Evolutionary conservation across 2,888 invertebrate genomes (phyloP).

Genomic region (Agrotis segetum): DNA sequence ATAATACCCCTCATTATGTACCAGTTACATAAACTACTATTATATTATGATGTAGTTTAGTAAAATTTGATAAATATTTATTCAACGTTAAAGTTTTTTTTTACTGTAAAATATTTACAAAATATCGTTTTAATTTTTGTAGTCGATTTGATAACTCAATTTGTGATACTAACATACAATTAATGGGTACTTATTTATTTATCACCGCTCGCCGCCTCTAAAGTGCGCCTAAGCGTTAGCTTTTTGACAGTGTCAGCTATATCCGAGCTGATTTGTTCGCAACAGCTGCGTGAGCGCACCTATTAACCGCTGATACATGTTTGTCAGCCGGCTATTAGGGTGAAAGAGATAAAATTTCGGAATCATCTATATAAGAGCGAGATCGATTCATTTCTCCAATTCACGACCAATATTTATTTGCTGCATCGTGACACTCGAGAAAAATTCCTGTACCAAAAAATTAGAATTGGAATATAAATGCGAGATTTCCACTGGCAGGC

Average conservation of each 20-base stretch:
- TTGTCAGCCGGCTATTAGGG: constrained; percentile 91
- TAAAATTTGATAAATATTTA: constrained; percentile 1
- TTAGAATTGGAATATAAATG: constrained; percentile 84
- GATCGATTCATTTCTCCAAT: constrained; percentile 89
- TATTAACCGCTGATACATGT: constrained; percentile 91
- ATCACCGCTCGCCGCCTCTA: constrained; percentile 75
- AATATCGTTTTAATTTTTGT: neutral
- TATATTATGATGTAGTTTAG: neutral
- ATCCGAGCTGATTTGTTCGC: constrained; percentile 91
- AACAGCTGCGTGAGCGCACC: constrained; percentile 90
- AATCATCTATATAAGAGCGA: constrained; percentile 87
- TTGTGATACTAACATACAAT: constrained; percentile 23
- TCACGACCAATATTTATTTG: constrained; percentile 88
- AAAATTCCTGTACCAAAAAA: constrained; percentile 87
- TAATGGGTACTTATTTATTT: constrained; percentile 33
- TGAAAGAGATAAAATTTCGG: constrained; percentile 88
- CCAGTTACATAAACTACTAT: no score
- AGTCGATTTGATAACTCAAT: constrained; percentile 21
- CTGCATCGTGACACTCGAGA: constrained; percentile 86
- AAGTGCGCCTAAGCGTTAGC: constrained; percentile 79
- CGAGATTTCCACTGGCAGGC: constrained; percentile 81
- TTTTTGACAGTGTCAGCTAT: constrained; percentile 91
- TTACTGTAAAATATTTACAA: neutral
- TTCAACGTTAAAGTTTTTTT: neutral
- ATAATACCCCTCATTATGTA: no score